phyloP scores from a whole-genome alignment of 2,888 invertebrate species.

The Nomada ferruginata region DNA sequence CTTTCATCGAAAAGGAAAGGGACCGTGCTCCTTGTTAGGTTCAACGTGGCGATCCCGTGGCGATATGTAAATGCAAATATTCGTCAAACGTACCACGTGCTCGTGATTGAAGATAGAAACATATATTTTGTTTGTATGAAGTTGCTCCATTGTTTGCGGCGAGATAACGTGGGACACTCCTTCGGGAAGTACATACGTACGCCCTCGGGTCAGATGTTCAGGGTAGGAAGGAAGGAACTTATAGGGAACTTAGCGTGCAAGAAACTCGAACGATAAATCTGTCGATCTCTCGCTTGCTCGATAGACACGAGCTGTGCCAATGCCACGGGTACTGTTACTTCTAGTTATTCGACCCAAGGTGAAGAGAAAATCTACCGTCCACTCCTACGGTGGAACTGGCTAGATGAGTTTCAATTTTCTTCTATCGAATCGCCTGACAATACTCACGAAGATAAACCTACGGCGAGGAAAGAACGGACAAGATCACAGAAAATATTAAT shows the following conservation, averaged over 20 bases:
- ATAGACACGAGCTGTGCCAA: slow-evolving; percentile 45
- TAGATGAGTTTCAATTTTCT: background rate
- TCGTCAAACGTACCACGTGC: background rate
- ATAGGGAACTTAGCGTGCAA: slow-evolving; percentile 15
- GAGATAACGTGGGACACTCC: background rate
- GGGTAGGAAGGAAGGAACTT: slow-evolving; percentile 12
- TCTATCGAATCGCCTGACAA: background rate
- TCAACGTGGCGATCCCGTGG: background rate
- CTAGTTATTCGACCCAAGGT: slow-evolving; percentile 49
- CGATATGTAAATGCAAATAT: slow-evolving; percentile 20
- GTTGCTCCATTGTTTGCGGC: background rate
- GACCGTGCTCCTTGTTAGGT: slow-evolving; percentile 1
- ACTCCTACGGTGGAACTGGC: background rate
- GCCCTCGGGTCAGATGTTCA: background rate
- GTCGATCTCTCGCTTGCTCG: slow-evolving; percentile 36
- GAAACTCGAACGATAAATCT: slow-evolving; percentile 48
- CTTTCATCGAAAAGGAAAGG: slow-evolving; percentile 27
- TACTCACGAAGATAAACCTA: no score
- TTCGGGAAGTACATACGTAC: background rate
- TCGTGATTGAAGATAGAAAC: background rate
- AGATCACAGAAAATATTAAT: no score
- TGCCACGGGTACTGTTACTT: slow-evolving; percentile 63
- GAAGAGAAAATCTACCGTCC: slow-evolving; percentile 42
- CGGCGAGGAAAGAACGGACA: no score
- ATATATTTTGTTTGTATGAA: background rate